Base-by-base conservation (phyloP, 2,113 vertebrate genomes). In the Bos indicus region DNA sequence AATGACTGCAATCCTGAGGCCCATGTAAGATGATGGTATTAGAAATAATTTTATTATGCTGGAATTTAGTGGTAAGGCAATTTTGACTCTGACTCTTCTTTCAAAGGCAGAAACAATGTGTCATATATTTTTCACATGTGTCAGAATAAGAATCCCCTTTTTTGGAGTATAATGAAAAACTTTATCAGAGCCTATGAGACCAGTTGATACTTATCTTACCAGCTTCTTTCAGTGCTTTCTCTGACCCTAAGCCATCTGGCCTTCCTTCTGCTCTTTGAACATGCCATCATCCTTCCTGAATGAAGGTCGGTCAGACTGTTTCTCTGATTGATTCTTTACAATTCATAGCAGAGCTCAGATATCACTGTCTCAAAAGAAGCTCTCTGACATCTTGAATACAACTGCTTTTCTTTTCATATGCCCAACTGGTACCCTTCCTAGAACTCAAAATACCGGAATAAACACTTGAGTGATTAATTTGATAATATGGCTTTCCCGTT, bases 31-130 rank as follows among this genome's bases (percentile, higher is more conserved):
- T 6, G 36, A 54, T 33, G 23, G 11, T 83, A 48, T 80, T 59
- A 60, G 33, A 91, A 93, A 48, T 46, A 28, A 54, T 30, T 87
- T 88, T 91, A 91, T 57, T 88, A 89, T 40, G 15, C 54, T 57
- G 19, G 21, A 28, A 59, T 78, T 93, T 26, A 71, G 14, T 33
- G 13, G n/a, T n/a, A 92, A 77, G 36, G 74, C 84, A 21, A 81
- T 54, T 71, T 90, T 95, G 33, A 88, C 48, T 74, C 80, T 14
- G 52, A 17, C 23, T 87, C n/a, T 83, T 92, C 17, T 43, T 33
- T 86, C 67, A 23, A 67, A 11, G 28, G 12, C 60, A 78, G 54
- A 88, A 86, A 90, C 8, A 21, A 36, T 62, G 28, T 30, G 6
- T n/a, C 7, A 1, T 74, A 1, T 90, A 57, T 89, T 82, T 84